These are phyloP conservation scores for Andrena hattorfiana DNA, from an alignment of 2,888 invertebrate species.

Conservation along the genomic window DNA sequence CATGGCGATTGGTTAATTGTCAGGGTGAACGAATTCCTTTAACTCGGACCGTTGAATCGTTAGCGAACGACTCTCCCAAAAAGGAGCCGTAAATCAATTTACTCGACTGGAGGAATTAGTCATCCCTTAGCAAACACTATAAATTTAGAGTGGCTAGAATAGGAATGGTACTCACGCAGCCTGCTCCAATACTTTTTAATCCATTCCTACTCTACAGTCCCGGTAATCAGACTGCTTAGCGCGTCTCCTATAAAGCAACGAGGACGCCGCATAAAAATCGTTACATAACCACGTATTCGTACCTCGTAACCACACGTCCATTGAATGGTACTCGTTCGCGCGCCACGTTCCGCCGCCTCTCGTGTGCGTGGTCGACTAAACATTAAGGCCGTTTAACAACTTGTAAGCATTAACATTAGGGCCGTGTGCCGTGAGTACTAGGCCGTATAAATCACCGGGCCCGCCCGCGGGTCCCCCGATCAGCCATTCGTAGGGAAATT, in stretches of 20 bases:
- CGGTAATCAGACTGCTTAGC: background rate
- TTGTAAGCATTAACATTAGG: constrained; percentile 77
- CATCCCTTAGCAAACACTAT: constrained; percentile 46
- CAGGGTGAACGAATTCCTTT: constrained; percentile 40
- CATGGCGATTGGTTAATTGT: constrained; percentile 55
- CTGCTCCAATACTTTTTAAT: background rate
- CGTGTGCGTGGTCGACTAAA: constrained; percentile 69
- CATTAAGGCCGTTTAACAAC: constrained; percentile 76
- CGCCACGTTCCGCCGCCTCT: constrained; percentile 38
- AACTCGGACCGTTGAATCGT: background rate
- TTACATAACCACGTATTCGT: constrained; percentile 57
- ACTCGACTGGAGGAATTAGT: constrained; percentile 29
- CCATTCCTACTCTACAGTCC: background rate
- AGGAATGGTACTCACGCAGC: background rate
- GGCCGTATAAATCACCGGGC: constrained; percentile 79
- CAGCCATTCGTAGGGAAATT: constrained; percentile 81
- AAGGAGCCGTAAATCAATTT: constrained; percentile 39
- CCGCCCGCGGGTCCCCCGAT: constrained; percentile 77
- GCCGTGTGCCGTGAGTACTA: constrained; percentile 69
- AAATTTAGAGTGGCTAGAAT: background rate
- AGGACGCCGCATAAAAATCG: constrained; percentile 36
- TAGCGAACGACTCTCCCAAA: constrained; percentile 13
- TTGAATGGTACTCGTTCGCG: constrained; percentile 59
- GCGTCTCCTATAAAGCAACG: constrained; percentile 15
- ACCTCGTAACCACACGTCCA: constrained; percentile 52